Percentiles rank a stretch among this genome's conserved stretches.
phyloP scores from a whole-genome alignment of 2,888 invertebrate species.

The Operophtera brumata region DNA sequence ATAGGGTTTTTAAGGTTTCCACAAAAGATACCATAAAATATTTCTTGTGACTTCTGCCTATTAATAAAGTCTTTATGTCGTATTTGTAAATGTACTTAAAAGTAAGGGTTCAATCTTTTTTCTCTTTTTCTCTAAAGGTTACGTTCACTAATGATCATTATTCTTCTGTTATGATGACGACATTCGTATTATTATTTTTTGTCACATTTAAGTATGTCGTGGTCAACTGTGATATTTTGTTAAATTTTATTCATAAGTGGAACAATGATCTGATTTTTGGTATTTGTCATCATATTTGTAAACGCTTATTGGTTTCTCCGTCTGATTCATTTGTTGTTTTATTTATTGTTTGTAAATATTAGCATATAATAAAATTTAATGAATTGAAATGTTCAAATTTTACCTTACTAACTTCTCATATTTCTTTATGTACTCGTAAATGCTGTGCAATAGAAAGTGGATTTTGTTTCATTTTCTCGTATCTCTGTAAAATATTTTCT shows the following conservation, averaged over 20 bases:
- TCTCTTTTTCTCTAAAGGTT: slow-evolving; percentile 43
- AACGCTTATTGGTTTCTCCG: slow-evolving; percentile 50
- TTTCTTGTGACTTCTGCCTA: slow-evolving; percentile 63
- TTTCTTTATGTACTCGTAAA: slow-evolving; percentile 37
- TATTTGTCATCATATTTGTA: slow-evolving; percentile 52
- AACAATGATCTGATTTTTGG: slow-evolving; percentile 58
- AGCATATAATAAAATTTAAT: slow-evolving; percentile 49
- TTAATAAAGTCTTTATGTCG: slow-evolving; percentile 57
- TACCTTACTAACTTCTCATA: slow-evolving; percentile 36
- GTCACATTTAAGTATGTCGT: slow-evolving; percentile 68
- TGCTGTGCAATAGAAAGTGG: slow-evolving; percentile 75
- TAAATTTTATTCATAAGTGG: slow-evolving; percentile 76
- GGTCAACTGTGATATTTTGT: slow-evolving; percentile 81
- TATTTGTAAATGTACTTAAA: slow-evolving; percentile 74
- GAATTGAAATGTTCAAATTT: slow-evolving; percentile 64
- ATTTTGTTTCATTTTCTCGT: slow-evolving; percentile 54
- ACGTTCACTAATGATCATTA: slow-evolving; percentile 25
- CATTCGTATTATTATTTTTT: slow-evolving; percentile 56
- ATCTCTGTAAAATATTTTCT: slow-evolving; percentile 62
- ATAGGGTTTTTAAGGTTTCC: slow-evolving; percentile 60
- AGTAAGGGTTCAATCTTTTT: slow-evolving; percentile 54
- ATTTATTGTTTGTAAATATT: slow-evolving; percentile 79
- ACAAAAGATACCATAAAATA: slow-evolving; percentile 63
- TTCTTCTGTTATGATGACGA: slow-evolving; percentile 32
- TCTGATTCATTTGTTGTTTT: slow-evolving; percentile 70